Evolutionary conservation across 2,797 vertebrate species (phyloP).

Genomic region (Chiloscyllium punctatum): DNA sequence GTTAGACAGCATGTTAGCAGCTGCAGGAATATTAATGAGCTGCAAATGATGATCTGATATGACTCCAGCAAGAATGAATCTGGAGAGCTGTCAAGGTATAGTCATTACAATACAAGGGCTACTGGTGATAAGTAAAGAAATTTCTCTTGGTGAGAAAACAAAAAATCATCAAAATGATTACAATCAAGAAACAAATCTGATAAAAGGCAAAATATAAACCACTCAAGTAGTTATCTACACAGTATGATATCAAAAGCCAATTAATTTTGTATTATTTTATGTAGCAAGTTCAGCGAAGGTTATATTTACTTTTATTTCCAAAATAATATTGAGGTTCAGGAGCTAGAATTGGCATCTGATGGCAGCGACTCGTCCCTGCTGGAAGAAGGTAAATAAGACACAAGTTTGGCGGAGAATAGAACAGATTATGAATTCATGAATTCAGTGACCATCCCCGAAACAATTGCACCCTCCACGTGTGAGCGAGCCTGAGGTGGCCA

Average conservation of each 20-base stretch:
- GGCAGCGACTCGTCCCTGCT: not conserved
- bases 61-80: not conserved
- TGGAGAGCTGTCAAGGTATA: not conserved
- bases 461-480: not conserved
- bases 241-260: not conserved
- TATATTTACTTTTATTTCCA: not conserved
- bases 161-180: not conserved
- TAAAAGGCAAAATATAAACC: not conserved
- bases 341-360: not conserved
- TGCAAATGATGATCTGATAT: not conserved
- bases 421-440: not conserved
- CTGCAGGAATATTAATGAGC: slow-evolving; percentile 4
- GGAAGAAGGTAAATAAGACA: not conserved
- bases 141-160: not conserved
- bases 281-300: not conserved
- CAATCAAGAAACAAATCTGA: not conserved
- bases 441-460: not conserved
- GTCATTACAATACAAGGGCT: not conserved
- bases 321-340: not conserved
- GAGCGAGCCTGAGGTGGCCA: not conserved
- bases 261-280: not conserved
- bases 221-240: not conserved
- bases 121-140: not conserved
- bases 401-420: not conserved
- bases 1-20: not conserved